Conservation (phyloP, 2,113 vertebrate species). For the Girardinichthys multiradiatus region DNA sequence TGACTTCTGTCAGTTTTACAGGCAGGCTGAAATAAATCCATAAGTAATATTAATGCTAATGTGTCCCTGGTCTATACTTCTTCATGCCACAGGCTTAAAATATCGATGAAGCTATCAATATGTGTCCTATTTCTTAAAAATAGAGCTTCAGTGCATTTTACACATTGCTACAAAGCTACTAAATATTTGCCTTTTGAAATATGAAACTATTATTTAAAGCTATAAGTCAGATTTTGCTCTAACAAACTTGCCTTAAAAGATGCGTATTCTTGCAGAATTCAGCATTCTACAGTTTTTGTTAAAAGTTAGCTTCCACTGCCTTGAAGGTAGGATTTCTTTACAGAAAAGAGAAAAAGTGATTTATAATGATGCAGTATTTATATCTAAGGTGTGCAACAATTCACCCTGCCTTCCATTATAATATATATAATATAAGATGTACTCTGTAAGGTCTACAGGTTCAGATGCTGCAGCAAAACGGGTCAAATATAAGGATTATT, state of each 20-base stretch:
- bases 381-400: neutral
- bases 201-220: neutral
- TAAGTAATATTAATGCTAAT: neutral
- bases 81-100: neutral
- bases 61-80: neutral
- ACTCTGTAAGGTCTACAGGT: no score
- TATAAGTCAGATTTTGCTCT: neutral
- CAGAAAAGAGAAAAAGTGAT: slow-evolving; percentile 3
- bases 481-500: slow-evolving; percentile 25
- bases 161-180: neutral
- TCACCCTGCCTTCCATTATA: neutral
- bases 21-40: neutral
- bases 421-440: no score
- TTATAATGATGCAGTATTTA: slow-evolving; percentile 10
- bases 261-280: neutral
- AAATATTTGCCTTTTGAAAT: neutral
- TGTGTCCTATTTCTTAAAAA: neutral
- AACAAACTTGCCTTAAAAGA: neutral
- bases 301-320: neutral
- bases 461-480: slow-evolving; percentile 12
- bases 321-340: neutral
- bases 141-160: neutral
- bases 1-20: neutral
- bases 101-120: neutral
- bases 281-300: neutral